phyloP scores from a whole-genome alignment of 2,888 invertebrate genomes.

The Orthonevra nobilis region DNA sequence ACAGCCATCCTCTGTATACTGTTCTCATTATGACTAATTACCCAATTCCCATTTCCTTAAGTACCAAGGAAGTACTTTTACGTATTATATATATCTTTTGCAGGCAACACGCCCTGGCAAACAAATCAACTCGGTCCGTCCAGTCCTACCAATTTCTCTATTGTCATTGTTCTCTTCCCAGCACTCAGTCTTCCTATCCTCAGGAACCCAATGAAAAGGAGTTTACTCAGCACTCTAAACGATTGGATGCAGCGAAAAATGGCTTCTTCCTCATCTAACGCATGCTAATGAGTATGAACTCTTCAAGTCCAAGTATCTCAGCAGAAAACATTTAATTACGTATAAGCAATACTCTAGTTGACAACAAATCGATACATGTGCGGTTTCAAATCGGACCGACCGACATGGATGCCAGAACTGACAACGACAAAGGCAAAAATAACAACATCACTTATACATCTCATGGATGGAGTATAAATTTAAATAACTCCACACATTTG shows the following conservation, averaged over 20 bases:
- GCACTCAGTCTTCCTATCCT: constrained; percentile 34
- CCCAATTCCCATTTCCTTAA: neutral
- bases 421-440: constrained; percentile 3
- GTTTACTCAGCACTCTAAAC: constrained; percentile 41
- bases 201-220: constrained; percentile 29
- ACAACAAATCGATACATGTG: too few species aligned
- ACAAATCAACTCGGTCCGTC: constrained; percentile 39
- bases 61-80: too few species aligned
- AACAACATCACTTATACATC: constrained; percentile 33
- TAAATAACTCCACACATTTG: constrained; percentile 55
- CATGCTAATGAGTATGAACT: too few species aligned
- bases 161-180: neutral
- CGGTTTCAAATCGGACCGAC: too few species aligned
- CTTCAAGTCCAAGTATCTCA: too few species aligned
- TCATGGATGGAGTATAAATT: constrained; percentile 40
- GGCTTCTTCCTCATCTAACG: too few species aligned
- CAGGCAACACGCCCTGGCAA: constrained; percentile 17
- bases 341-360: too few species aligned
- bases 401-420: too few species aligned
- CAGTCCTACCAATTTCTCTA: constrained; percentile 17
- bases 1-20: neutral
- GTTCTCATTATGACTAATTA: constrained; percentile 31
- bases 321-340: too few species aligned
- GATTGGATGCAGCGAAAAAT: constrained; percentile 31
- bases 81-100: neutral